A percentile compares a stretch with the other conserved stretches of the same genome.
These are phyloP conservation scores for Ceratoteleas bidentatus DNA, from an alignment of 1,140 invertebrate genomes.

Conservation along the genomic window DNA sequence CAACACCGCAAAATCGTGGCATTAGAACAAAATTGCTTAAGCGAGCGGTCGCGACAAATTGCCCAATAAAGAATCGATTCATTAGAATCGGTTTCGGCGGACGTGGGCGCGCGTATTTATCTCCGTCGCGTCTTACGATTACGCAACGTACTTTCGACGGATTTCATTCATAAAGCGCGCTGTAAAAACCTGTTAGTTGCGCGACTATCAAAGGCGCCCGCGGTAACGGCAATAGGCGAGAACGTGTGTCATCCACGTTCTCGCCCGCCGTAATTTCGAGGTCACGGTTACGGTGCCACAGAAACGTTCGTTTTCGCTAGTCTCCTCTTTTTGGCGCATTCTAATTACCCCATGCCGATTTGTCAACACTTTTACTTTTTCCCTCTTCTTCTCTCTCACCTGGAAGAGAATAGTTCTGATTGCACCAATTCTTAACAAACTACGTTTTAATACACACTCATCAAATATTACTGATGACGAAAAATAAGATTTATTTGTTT, in stretches of 20 bases:
- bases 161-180: slow-evolving; percentile 41
- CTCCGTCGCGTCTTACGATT: slow-evolving; percentile 9
- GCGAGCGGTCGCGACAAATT: slow-evolving; percentile 19
- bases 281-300: slow-evolving; percentile 19
- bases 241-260: slow-evolving; percentile 13
- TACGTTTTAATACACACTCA: too few species aligned
- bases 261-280: slow-evolving; percentile 3
- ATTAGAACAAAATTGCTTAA: slow-evolving; percentile 17
- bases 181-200: slow-evolving; percentile 29
- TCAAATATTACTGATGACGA: too few species aligned
- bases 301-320: slow-evolving; percentile 2
- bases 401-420: too few species aligned
- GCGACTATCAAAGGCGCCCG: slow-evolving; percentile 26
- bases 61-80: slow-evolving; percentile 27
- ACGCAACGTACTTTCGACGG: slow-evolving; percentile 16
- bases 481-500: too few species aligned
- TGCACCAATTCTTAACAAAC: too few species aligned
- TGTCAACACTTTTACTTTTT: background rate
- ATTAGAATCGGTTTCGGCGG: slow-evolving; percentile 28
- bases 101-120: slow-evolving; percentile 23
- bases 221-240: slow-evolving; percentile 10
- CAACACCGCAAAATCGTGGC: too few species aligned
- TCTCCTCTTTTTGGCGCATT: background rate
- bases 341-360: background rate
- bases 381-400: too few species aligned